Base-by-base conservation (phyloP, 1,140 invertebrate genomes). In the Metaphire vulgaris region DNA sequence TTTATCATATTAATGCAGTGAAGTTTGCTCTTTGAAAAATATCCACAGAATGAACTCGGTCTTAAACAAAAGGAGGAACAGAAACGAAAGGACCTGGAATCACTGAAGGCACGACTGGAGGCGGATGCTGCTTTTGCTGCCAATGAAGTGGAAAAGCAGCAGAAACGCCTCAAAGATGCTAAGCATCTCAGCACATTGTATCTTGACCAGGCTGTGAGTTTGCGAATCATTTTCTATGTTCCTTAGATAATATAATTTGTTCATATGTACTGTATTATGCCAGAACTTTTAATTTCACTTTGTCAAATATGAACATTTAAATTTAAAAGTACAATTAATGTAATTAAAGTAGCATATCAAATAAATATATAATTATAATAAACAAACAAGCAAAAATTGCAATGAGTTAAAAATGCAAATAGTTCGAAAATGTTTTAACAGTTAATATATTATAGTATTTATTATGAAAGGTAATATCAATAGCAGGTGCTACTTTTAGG, bases 201-300 rank as follows among this genome's bases (percentile, higher is more conserved):
- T 21, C 21, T 56, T 6, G 41, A 56, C 41, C 41, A 56, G 21
- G 41, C 77, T 56, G 84, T 85, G 78, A 80, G 83, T 81, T n/a
- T n/a, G n/a, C 21, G 34, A 69, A 31, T 69, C 67, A 30, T 12
- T 26, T 69, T 30, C 15, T 65, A n/a, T n/a, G n/a, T n/a, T n/a
- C n/a, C n/a, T n/a, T n/a, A n/a, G n/a, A n/a, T n/a, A n/a, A n/a
- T n/a, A n/a, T n/a, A n/a, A n/a, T n/a, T n/a, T n/a, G n/a, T n/a
- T n/a, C n/a, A n/a, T n/a, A n/a, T n/a, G n/a, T n/a, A n/a, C n/a
- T n/a, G n/a, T n/a, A n/a, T n/a, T n/a, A n/a, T n/a, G n/a, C n/a
- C n/a, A n/a, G n/a, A n/a, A n/a, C n/a, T n/a, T n/a, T n/a, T n/a
- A n/a, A n/a, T n/a, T n/a, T n/a, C n/a, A n/a, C n/a, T n/a, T n/a